Evolutionary conservation across 2,797 vertebrate genomes (phyloP).

Genomic region (Smutsia gigantea): DNA sequence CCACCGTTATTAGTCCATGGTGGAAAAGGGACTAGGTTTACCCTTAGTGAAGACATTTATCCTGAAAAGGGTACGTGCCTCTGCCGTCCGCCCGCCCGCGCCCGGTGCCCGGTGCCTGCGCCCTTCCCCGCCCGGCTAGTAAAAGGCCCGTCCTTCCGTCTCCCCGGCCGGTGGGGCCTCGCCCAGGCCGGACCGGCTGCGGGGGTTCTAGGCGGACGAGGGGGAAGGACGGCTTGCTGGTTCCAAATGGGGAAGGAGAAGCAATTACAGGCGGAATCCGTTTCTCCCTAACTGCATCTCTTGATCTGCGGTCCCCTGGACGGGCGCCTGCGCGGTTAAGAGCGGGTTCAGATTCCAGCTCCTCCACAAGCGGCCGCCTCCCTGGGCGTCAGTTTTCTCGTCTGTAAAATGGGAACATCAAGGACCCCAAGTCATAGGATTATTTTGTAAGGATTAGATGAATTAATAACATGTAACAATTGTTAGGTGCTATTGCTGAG

Average conservation of each 20-base stretch:
- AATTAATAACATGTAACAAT: neutral
- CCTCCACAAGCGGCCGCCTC: neutral
- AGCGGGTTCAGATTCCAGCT: neutral
- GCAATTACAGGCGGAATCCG: neutral
- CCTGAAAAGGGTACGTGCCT: slow-evolving; percentile 99
- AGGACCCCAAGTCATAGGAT: neutral
- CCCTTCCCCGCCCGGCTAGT: slow-evolving; percentile 81
- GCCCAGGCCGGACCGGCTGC: neutral
- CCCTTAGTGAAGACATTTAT: slow-evolving; percentile 99
- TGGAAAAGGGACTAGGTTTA: slow-evolving; percentile 99
- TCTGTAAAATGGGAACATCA: neutral
- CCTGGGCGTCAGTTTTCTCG: slow-evolving; percentile 1
- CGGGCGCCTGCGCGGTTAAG: neutral
- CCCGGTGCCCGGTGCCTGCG: slow-evolving; percentile 81
- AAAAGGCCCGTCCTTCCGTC: slow-evolving; percentile 76
- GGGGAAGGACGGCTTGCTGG: slow-evolving; percentile 74
- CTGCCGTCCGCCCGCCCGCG: slow-evolving; percentile 70
- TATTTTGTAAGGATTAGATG: neutral
- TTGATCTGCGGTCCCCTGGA: neutral
- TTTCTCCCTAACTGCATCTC: neutral
- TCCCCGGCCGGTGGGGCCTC: neutral
- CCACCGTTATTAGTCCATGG: slow-evolving; percentile 94
- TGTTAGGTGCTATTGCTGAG: neutral
- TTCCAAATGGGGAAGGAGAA: slow-evolving; percentile 67
- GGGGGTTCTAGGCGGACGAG: neutral